A percentile compares a stretch with the other conserved stretches of the same genome.
phyloP scores from a whole-genome alignment of 1,140 invertebrate species.

The Neocloeon triangulifer region DNA sequence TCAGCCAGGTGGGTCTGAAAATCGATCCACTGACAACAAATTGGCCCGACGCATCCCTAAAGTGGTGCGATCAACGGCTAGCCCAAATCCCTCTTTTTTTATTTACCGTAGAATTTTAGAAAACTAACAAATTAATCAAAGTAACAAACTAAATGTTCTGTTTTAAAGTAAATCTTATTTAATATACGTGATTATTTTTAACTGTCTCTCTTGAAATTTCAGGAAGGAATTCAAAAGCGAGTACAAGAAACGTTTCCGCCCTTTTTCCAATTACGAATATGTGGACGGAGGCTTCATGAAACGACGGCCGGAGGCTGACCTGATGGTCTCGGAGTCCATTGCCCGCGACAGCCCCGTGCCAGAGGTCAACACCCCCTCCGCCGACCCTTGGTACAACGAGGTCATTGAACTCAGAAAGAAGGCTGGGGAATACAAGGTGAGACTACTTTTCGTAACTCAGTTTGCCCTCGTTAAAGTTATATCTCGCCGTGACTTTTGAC shows the following conservation, averaged over 20 bases:
- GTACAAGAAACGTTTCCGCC: conserved; percentile 58
- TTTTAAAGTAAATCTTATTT: not conserved
- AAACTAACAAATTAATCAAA: no score
- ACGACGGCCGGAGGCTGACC: conserved; percentile 20
- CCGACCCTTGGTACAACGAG: conserved; percentile 42
- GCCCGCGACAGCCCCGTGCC: conserved; percentile 5
- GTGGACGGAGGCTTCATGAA: conserved; percentile 47
- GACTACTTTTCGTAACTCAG: no score
- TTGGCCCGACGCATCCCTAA: no score
- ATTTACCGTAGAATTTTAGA: no score
- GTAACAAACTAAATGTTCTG: no score
- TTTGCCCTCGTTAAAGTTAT: no score
- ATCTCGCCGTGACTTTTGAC: no score
- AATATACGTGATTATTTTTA: conserved; percentile 2
- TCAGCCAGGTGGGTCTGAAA: no score
- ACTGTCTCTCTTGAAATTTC: conserved; percentile 7
- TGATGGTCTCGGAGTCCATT: conserved; percentile 1
- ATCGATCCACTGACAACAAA: no score
- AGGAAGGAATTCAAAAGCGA: conserved; percentile 32
- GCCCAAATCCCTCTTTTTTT: not conserved
- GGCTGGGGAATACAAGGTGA: conserved; percentile 78
- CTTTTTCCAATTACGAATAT: conserved; percentile 59
- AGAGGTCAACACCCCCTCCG: not conserved
- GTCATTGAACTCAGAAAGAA: conserved; percentile 73
- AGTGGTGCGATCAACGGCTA: no score